These are phyloP conservation scores for Heliocidaris erythrogramma DNA, from an alignment of 35 echinoderm and acorn worm species.

Conservation along the genomic window DNA sequence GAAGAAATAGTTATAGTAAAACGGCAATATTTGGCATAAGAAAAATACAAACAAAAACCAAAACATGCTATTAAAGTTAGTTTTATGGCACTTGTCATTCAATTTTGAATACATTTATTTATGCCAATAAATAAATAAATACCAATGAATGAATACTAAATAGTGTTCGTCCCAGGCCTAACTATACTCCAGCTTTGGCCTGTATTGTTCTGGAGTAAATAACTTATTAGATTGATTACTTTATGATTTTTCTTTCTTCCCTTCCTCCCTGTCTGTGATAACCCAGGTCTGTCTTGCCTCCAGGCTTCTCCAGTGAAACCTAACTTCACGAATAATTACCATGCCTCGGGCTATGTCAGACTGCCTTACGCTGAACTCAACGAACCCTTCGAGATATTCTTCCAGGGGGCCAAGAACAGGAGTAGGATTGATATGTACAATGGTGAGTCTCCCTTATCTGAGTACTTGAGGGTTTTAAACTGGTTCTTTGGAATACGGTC, in stretches of 20 bases:
- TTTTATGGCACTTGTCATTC: no score
- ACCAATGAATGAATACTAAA: no score
- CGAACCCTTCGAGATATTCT: constrained; percentile 89
- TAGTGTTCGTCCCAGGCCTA: no score
- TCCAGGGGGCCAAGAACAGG: constrained; percentile 49
- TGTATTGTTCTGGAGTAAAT: no score
- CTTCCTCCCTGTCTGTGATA: not conserved
- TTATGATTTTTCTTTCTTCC: not conserved
- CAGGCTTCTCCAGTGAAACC: constrained; percentile 43
- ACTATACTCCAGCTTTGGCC: no score
- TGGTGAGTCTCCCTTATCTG: constrained; percentile 51
- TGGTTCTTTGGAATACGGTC: no score
- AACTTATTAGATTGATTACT: not conserved
- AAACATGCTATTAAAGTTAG: no score
- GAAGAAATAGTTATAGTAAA: no score
- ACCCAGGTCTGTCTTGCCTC: constrained; percentile 20
- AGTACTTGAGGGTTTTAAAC: not conserved
- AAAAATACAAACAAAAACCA: no score
- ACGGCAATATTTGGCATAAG: no score
- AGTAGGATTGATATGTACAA: constrained; percentile 69
- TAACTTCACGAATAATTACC: constrained; percentile 59
- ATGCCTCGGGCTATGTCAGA: constrained; percentile 65
- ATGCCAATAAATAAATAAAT: no score
- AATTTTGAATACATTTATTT: no score
- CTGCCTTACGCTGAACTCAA: constrained; percentile 90